Conservation (phyloP, 2,797 vertebrate species). For the Myiotriccus ornatus region DNA sequence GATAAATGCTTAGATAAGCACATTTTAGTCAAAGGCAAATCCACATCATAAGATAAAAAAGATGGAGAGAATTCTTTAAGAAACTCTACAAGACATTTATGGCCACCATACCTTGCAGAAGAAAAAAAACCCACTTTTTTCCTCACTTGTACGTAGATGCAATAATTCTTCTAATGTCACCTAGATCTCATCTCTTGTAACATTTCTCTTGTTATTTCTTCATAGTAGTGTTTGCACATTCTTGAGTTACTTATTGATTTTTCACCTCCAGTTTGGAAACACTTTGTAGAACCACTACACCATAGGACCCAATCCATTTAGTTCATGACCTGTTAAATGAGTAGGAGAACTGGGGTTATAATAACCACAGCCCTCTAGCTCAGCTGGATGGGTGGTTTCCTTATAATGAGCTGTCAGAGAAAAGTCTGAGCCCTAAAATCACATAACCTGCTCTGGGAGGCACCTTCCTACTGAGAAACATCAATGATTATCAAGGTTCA, state of each 20-base stretch:
- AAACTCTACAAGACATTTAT: neutral
- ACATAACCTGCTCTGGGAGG: neutral
- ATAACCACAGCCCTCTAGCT: neutral
- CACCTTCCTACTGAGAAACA: neutral
- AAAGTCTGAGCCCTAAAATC: neutral
- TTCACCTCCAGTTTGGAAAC: neutral
- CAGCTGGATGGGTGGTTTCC: neutral
- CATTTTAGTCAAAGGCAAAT: neutral
- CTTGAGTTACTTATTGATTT: neutral
- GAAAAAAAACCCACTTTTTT: neutral
- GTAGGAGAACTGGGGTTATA: neutral
- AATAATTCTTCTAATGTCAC: neutral
- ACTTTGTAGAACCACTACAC: neutral
- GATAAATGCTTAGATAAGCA: neutral
- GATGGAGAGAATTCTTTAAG: neutral
- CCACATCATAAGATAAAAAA: neutral
- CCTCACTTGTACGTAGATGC: neutral
- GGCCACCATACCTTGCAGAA: neutral
- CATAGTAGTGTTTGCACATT: neutral
- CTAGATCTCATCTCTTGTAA: neutral
- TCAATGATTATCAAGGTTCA: neutral
- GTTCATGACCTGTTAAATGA: neutral
- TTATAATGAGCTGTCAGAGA: neutral
- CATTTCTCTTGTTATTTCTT: neutral
- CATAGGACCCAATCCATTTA: neutral